Base-by-base conservation (phyloP, 2,888 invertebrate species). In the Matsumyia berberina region DNA sequence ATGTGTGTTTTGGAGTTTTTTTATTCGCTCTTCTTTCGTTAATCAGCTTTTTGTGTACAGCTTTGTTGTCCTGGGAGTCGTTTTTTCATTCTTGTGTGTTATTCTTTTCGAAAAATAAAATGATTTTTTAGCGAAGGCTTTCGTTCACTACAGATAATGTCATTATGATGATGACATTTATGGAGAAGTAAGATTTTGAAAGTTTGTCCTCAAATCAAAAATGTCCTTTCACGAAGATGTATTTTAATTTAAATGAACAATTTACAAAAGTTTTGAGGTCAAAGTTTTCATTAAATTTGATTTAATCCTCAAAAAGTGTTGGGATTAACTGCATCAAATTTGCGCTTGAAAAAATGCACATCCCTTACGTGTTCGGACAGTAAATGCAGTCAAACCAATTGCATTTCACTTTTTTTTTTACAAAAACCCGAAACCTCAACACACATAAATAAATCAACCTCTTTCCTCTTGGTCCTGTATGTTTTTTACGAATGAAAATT, bases 301-400 rank as follows among this genome's bases (percentile, higher is more conserved):
- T n/a, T 24, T 24, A 24, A 24, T 3, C 4, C 4, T 24, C 24
- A 24, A 1, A 24, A 24, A 24, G 4, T 24, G 24, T 24, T 1
- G 4, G 24, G 4, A 24, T 24, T 24, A 24, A 24, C 24, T 24
- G 24, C 4, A n/a, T 4, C 12, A 12, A 39, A 42, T 15, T 42
- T 53, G 1, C 8, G 33, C 15, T 33, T 17, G 53, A 55, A 35
- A 11, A 17, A 55, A 17, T 17, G 0, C 35, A 44, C 12, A 12
- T 19, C 12, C 11, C 46, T 17, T 39, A 9, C 44, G 19, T 33
- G 39, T 51, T 8, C 55, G n/a, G 46, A 17, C 46, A 69, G 49
- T 57, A 57, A 49, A n/a, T 49, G 37, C 35, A 72, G 12, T 6
- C 51, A 64, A 66, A 58, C 57, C 44, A 64, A 76, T 67, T 77